Base-by-base conservation (phyloP, 2,888 invertebrate species). In the Eupithecia subumbrata region DNA sequence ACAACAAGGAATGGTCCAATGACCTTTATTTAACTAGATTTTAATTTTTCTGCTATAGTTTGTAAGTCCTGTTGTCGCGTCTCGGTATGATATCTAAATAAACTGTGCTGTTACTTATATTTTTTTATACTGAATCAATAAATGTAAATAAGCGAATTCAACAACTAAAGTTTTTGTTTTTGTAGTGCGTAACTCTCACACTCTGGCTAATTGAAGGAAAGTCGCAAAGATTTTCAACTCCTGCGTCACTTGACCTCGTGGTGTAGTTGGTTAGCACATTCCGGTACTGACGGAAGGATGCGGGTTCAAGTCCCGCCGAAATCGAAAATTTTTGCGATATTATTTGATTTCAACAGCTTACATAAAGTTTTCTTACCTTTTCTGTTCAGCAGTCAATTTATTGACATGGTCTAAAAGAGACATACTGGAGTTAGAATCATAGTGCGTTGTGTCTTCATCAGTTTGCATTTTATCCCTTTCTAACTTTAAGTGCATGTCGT, bases 381-480 rank as follows among this genome's bases (percentile, higher is more conserved):
- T 72, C 52, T 71, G 56, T 52, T 52, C 67, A 18, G 81, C 76
- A 5, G 84, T 85, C 14, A 86, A 52, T 16, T 83, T 82, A 3
- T 86, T 84, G 2, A 88, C 78, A 22, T 86, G 84, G 12, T 86
- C 83, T 34, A 92, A 75, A 16, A 93, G 69, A 0, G 92, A 91
- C 45, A 91, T 82, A 73, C 92, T 92, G 2, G 88, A 82, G 68
- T 91, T 82, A 0, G 82, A 84, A 1, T 89, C 88, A 70, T 82
- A 88, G 48, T 84, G 83, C 0, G 89, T 84, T 14, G 78, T 83
- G 16, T 89, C 84, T 9, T 86, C 83, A 69, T 87, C 84, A n/a
- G 60, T 84, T 85, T 25, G 74, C 30, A 43, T 64, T 64, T 30
- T 64, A 64, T 34, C 16, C 9, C 34, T 64, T 73, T 78, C 75